Evolutionary conservation across 2,113 vertebrate species (phyloP).

Genomic region (Ochotona curzoniae): DNA sequence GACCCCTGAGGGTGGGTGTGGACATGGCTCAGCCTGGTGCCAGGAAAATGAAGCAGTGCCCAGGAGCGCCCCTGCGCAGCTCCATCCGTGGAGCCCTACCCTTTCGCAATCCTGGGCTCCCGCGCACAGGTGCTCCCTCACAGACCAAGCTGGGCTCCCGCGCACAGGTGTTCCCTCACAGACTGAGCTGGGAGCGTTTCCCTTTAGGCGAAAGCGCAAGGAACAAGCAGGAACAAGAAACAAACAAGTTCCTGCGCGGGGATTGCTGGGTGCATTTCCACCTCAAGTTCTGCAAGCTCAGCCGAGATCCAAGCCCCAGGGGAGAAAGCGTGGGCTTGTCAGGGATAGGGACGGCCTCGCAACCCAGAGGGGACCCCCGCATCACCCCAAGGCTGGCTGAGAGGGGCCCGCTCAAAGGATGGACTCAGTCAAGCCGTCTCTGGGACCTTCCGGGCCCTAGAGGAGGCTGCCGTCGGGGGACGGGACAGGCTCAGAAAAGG

Average conservation of each 20-base stretch:
- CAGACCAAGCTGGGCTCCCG: background rate
- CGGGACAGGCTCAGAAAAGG: background rate
- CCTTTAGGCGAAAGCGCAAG: too few relatives aligned
- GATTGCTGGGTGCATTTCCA: background rate
- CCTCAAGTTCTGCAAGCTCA: background rate
- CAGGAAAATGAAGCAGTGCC: background rate
- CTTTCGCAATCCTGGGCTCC: background rate
- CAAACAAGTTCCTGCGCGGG: background rate
- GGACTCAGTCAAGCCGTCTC: accelerated
- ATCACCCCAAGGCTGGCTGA: background rate
- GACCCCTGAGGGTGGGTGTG: background rate
- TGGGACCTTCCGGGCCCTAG: background rate
- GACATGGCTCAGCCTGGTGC: background rate
- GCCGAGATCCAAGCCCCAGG: background rate
- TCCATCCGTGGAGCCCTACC: accelerated
- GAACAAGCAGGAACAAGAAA: too few relatives aligned
- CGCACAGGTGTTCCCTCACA: background rate
- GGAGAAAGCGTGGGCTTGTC: background rate
- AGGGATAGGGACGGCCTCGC: background rate
- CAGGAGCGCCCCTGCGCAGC: too few relatives aligned
- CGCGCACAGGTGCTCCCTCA: too few relatives aligned
- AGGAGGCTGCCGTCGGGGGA: background rate
- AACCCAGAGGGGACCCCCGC: background rate
- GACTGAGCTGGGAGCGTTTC: too few relatives aligned
- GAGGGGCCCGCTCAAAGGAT: background rate